These are phyloP conservation scores for Zoanthus sansibaricus DNA, from an alignment of 92 coral and sea anemone species.

Conservation along the genomic window DNA sequence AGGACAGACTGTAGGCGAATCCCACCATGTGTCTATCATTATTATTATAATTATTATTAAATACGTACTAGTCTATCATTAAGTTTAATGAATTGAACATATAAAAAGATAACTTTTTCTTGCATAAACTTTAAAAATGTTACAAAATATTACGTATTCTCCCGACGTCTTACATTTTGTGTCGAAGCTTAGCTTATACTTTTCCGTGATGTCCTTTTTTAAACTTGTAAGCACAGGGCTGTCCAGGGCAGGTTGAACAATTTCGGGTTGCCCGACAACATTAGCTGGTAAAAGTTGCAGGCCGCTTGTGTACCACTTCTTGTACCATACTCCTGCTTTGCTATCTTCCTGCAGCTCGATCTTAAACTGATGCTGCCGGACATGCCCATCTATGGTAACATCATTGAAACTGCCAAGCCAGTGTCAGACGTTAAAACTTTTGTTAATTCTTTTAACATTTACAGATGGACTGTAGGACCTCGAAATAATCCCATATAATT, in stretches of 20 bases:
- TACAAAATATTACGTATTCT: too few species aligned
- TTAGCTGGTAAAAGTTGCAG: neutral
- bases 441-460: neutral
- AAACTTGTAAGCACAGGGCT: neutral
- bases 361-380: constrained; percentile 18
- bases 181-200: neutral
- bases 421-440: neutral
- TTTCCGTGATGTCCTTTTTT: neutral
- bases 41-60: too few species aligned
- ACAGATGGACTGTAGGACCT: neutral
- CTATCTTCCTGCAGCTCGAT: neutral
- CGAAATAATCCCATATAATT: neutral
- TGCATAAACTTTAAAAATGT: too few species aligned
- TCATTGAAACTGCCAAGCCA: neutral
- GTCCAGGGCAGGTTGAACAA: neutral
- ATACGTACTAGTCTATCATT: too few species aligned
- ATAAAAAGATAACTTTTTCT: too few species aligned
- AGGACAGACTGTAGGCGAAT: too few species aligned
- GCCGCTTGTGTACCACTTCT: neutral
- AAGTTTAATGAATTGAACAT: too few species aligned
- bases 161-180: neutral
- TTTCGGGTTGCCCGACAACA: neutral
- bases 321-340: neutral
- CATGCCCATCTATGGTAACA: neutral
- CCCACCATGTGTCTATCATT: too few species aligned